Conservation (phyloP, 2,888 invertebrate genomes). For the Anticlea derivata region DNA sequence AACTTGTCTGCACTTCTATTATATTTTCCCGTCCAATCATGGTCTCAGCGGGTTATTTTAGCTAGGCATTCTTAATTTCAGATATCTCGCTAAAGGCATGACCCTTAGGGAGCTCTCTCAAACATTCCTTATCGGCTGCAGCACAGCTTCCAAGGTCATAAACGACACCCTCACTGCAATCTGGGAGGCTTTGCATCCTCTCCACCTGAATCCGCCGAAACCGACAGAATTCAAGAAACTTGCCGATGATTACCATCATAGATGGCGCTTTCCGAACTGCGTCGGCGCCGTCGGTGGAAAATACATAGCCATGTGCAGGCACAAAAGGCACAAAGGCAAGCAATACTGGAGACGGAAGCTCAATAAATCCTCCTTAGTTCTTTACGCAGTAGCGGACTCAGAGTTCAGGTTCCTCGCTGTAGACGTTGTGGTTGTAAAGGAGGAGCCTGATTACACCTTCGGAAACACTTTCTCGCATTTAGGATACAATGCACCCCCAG, state of each 20-base stretch:
- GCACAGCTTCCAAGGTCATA: slow-evolving; percentile 21
- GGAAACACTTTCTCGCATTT: slow-evolving; percentile 18
- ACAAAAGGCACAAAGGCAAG: slow-evolving; percentile 1
- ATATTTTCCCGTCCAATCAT: too few relatives aligned
- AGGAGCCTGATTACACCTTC: slow-evolving; percentile 19
- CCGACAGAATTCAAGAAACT: slow-evolving; percentile 10
- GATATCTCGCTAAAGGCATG: slow-evolving; percentile 28
- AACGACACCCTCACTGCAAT: slow-evolving; percentile 20
- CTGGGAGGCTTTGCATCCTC: slow-evolving; percentile 15
- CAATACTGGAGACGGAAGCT: slow-evolving; percentile 4
- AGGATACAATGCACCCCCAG: slow-evolving; percentile 28
- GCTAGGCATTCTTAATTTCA: too few relatives aligned
- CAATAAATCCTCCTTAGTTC: slow-evolving; percentile 9
- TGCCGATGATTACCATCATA: slow-evolving; percentile 22
- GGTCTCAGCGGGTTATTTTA: too few relatives aligned
- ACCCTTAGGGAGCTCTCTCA: slow-evolving; percentile 22
- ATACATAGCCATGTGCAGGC: slow-evolving; percentile 20
- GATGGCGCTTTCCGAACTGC: slow-evolving; percentile 34
- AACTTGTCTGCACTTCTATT: too few relatives aligned
- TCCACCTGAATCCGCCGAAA: slow-evolving; percentile 19
- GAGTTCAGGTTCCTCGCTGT: slow-evolving; percentile 27
- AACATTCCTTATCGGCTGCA: slow-evolving; percentile 13
- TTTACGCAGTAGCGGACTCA: slow-evolving; percentile 28
- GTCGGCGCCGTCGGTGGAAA: slow-evolving; percentile 34
- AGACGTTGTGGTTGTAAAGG: slow-evolving; percentile 4